Evolutionary conservation across 1,140 invertebrate species (phyloP), one percentile per base, ranked within the genome.

Genomic region (Drosophila bocki): DNA sequence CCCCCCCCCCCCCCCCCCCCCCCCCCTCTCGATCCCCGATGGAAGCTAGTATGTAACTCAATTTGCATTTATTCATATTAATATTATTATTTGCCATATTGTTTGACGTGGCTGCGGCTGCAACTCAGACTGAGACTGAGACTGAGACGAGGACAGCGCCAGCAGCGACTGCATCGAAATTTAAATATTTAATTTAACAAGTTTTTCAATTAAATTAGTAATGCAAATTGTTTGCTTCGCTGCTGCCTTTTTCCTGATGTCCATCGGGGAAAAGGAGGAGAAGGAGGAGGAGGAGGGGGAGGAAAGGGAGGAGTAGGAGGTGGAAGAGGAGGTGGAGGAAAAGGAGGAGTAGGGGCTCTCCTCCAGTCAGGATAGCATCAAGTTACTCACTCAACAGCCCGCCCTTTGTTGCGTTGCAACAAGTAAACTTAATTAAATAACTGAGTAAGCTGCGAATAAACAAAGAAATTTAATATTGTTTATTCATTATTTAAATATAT

Each of bases 141-240:
- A 19, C 47, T 41, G 53, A 70, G 65, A 44, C 53, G 58, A 58
- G 33, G 53, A 74, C 72, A 42, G 71, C 33, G 71, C 33, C 13
- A 50, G 48, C 48, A 50, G 26, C 26, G 26, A 50, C 48, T 82
- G 80, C 62, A 78, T 41, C 65, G 48, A 62, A 68, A 82, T 86
- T 86, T 86, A 82, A 86, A 86, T 86, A 86, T 86, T 86, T 82
- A 82, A 86, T 86, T 86, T 79, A 86, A 82, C 79, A 86, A 86
- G 83, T 86, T 87, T 75, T 86, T 72, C 82, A 86, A 86, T 86
- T 86, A 79, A 86, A 86, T 86, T 82, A 78, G 61, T 79, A 76
- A 83, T 83, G 80, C 80, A 83, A 83, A 83, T 83, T 75, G 80
- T 78, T 65, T 42, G 69, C 68, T 48, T 13, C 68, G 29, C 29